Evolutionary conservation across 2,113 vertebrate genomes (phyloP), one percentile per base, ranked within the genome.

Genomic region (Galeopterus variegatus): DNA sequence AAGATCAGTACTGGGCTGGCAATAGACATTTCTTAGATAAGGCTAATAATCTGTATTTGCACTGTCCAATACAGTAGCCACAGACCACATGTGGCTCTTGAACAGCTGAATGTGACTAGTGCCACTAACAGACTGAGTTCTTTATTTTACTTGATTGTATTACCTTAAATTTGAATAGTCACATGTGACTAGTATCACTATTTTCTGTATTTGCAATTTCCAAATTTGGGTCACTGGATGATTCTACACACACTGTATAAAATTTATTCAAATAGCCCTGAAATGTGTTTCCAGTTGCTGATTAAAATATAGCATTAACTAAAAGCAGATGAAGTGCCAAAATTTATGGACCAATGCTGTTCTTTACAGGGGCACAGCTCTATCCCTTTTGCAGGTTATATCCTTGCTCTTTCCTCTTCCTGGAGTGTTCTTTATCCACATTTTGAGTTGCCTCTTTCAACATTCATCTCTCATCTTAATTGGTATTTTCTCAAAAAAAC

Each of bases 261-360:
- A 58, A 15, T 62, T 67, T 77, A 15, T 62, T 67, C 72, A 85
- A 64, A 73, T 31, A 85, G 2, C 9, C 3, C 2, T 19, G 9
- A 33, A 96, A 76, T 52, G 8, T 45, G 11, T 54, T 93, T 95
- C n/a, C 5, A 84, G 13, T 10, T 94, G 14, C 36, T 88, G 33
- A 33, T 79, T 83, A 83, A 77, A 83, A 73, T 84, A 70, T 21
- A 36, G 12, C 11, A 13, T 70, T 76, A 60, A 83, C 6, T 82
- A 87, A n/a, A 73, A 14, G 4, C 54, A 91, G 5, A 83, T 54
- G 50, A 3, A 5, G 41, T 41, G 41, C 41, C 41, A 41, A 41
- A 41, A 41, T 41, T 41, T 41, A 23, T 50, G 45, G 28, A 50
- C 1, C 41, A 83, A n/a, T 8, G 31, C 5, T 26, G 3, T 28